Evolutionary conservation across 2,888 invertebrate genomes (phyloP), one percentile per base, ranked within the genome.

Genomic region (Nemotelus pantherinus): DNA sequence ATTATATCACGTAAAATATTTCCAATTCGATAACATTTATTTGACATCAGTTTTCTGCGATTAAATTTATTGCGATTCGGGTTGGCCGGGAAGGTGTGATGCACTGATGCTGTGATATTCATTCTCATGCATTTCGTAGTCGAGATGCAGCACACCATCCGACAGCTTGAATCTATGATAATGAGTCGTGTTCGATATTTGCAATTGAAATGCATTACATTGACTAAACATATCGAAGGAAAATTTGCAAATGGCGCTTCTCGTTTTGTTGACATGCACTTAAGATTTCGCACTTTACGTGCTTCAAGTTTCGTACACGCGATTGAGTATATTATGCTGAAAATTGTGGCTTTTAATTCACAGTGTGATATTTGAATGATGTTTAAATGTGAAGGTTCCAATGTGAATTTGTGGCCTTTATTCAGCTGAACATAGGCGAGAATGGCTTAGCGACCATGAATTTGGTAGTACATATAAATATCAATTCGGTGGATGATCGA

Each of bases 121-220:
- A 3, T 60, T 3, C 60, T 43, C 41, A 60, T 41, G 3, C 60
- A 60, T 60, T 7, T 60, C 39, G 9, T 25, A 3, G 10, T 57
- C 10, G 10, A 10, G 10, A 25, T 60, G 25, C 57, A 57, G 7
- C 25, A 41, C 2, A 25, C 25, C 25, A 25, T 25, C 25, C 25
- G 9, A 7, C 39, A 60, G 39, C 7, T 60, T 60, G 2, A 7
- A 43, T 60, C 25, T 60, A 25, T 60, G 60, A 39, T 60, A 60
- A 60, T 58, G 58, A 58, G 58, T 4, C 9, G 58, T 58, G 4
- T 25, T 9, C 58, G 9, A 58, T n/a, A 25, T 58, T 58, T 58
- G 50, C 58, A 58, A 58, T 58, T 58, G 58, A 58, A 58, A 58
- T 58, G 58, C 58, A 58, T 58, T 58, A 58, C 58, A 58, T 58